A percentile compares a stretch with the other conserved stretches of the same genome.
phyloP scores from a whole-genome alignment of 2,888 invertebrate species.

The Apamea monoglypha region DNA sequence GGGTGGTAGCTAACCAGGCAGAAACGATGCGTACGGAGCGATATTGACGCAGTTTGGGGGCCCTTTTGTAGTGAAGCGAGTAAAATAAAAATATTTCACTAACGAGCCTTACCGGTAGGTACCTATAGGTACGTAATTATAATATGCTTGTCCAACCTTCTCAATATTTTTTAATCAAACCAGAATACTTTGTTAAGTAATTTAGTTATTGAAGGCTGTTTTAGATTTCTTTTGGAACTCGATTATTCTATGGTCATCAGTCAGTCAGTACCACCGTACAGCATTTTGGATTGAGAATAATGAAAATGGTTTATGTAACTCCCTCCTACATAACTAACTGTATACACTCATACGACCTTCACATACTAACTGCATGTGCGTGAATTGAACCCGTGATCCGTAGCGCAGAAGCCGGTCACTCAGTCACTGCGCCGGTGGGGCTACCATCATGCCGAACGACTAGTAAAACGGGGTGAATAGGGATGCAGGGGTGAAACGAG shows the following conservation, averaged over 20 bases:
- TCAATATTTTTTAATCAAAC: background rate
- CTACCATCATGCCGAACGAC: background rate
- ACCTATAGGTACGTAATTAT: background rate
- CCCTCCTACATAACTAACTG: background rate
- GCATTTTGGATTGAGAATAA: background rate
- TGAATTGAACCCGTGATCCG: slow-evolving; percentile 14
- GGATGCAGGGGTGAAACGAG: too few relatives aligned
- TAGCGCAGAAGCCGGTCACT: background rate
- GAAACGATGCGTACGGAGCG: slow-evolving; percentile 49
- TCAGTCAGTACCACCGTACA: background rate
- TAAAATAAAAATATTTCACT: background rate
- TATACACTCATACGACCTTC: too few relatives aligned
- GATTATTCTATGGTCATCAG: background rate
- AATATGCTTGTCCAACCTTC: background rate
- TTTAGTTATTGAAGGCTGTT: background rate
- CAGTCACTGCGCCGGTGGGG: background rate
- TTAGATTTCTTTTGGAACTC: background rate
- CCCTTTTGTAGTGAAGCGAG: slow-evolving; percentile 2
- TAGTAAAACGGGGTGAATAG: too few relatives aligned
- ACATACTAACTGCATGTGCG: too few relatives aligned
- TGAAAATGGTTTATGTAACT: background rate
- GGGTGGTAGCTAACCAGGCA: slow-evolving; percentile 57
- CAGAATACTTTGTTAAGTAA: background rate
- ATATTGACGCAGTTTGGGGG: slow-evolving; percentile 25
- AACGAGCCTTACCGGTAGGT: background rate